phyloP scores from a whole-genome alignment of 1,140 invertebrate genomes.

The Mercenaria mercenaria region DNA sequence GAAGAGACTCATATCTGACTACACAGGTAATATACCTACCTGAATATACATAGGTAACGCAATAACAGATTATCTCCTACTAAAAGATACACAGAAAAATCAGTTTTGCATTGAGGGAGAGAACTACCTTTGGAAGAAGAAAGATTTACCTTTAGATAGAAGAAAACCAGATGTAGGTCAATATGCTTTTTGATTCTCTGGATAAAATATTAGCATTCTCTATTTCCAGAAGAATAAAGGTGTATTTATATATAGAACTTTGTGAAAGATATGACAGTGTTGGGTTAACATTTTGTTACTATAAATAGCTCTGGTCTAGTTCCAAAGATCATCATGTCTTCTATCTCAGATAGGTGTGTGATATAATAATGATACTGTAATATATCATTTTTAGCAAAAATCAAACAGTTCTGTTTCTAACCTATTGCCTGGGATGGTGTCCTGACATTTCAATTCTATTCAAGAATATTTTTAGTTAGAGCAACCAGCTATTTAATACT shows the following conservation, averaged over 20 bases:
- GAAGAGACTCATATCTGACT: constrained; percentile 8
- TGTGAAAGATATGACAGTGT: constrained; percentile 21
- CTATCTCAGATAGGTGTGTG: not conserved
- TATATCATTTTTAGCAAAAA: not conserved
- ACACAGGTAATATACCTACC: constrained; percentile 42
- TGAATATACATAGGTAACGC: not conserved
- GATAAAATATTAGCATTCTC: not conserved
- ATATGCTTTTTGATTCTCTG: not conserved
- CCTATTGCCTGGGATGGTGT: too few species aligned
- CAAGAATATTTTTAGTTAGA: too few species aligned
- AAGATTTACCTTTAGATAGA: not conserved
- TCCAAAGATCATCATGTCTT: not conserved
- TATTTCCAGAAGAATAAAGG: not conserved
- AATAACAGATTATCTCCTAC: not conserved
- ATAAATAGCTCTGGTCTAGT: not conserved
- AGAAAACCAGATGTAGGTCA: not conserved
- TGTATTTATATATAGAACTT: constrained; percentile 23
- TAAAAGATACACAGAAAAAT: not conserved
- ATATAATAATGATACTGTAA: not conserved
- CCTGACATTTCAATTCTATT: too few species aligned
- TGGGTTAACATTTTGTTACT: not conserved
- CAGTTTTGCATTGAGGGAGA: not conserved
- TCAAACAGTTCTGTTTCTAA: too few species aligned
- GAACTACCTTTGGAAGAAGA: not conserved
- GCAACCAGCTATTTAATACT: too few species aligned